phyloP scores from a whole-genome alignment of 2,113 vertebrate species.

The Diadophis punctatus region DNA sequence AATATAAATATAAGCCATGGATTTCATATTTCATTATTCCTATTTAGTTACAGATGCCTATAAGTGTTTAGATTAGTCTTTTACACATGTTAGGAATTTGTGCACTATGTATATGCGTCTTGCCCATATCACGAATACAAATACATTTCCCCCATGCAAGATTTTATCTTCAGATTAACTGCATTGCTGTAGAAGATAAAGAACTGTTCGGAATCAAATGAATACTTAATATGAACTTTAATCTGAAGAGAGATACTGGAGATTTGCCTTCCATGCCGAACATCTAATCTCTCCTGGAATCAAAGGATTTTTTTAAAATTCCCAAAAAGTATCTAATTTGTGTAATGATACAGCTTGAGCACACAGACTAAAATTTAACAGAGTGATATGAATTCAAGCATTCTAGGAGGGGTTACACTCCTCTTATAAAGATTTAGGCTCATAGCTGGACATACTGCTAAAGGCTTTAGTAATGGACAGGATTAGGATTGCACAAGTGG shows the following conservation, averaged over 20 bases:
- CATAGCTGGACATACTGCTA: not conserved
- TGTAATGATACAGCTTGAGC: not conserved
- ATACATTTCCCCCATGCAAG: not conserved
- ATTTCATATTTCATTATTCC: slow-evolving; percentile 4
- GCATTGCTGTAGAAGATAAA: not conserved
- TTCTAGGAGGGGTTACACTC: not conserved
- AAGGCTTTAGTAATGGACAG: not conserved
- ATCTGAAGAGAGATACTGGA: not conserved
- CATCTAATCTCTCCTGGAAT: not conserved
- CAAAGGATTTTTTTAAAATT: not conserved
- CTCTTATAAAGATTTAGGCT: not conserved
- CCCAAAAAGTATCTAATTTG: not conserved
- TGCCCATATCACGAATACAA: not conserved
- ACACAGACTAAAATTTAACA: not conserved
- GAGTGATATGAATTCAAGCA: not conserved
- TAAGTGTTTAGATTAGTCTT: not conserved
- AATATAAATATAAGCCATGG: not conserved
- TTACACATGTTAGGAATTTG: not conserved
- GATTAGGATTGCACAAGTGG: not conserved
- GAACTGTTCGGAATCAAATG: not conserved
- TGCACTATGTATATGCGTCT: not conserved
- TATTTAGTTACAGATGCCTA: not conserved
- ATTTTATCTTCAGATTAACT: not conserved
- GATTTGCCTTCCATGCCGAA: not conserved
- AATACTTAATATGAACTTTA: not conserved